A percentile compares a stretch with the other conserved stretches of the same genome.
These are phyloP conservation scores for Coremacera marginata DNA, from an alignment of 2,888 invertebrate species.

Conservation along the genomic window DNA sequence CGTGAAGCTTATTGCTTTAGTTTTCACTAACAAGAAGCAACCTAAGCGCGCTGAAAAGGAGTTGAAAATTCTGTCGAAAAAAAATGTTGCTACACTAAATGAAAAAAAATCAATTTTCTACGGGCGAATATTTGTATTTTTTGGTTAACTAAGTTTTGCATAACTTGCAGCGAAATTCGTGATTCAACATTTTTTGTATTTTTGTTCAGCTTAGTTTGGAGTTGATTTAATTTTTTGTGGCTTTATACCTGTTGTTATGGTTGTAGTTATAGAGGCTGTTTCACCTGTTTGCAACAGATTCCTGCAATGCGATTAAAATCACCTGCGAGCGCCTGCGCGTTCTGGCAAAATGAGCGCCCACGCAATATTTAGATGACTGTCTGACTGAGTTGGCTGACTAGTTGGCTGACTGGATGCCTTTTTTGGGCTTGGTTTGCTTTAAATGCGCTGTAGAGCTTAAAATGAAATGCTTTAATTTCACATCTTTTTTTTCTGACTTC, in stretches of 20 bases:
- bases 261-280: constrained; percentile 18
- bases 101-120: constrained; percentile 34
- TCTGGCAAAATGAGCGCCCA: constrained; percentile 47
- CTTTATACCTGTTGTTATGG: constrained; percentile 3
- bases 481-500: background rate
- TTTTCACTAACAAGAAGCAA: constrained; percentile 27
- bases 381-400: background rate
- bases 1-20: constrained; percentile 47
- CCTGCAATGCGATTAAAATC: constrained; percentile 67
- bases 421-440: constrained; percentile 5
- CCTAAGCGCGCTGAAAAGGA: background rate
- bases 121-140: background rate
- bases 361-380: constrained; percentile 35
- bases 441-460: background rate
- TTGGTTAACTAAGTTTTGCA: constrained; percentile 44
- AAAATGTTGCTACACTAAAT: background rate
- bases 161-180: constrained; percentile 53
- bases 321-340: constrained; percentile 57
- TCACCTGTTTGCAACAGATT: constrained; percentile 67
- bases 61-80: constrained; percentile 31
- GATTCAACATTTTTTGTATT: constrained; percentile 48
- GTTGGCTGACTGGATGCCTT: background rate
- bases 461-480: constrained; percentile 18
- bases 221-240: constrained; percentile 25
- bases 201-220: constrained; percentile 6